Conservation (phyloP, 2,888 invertebrate species). For the Tipula vernalis region DNA sequence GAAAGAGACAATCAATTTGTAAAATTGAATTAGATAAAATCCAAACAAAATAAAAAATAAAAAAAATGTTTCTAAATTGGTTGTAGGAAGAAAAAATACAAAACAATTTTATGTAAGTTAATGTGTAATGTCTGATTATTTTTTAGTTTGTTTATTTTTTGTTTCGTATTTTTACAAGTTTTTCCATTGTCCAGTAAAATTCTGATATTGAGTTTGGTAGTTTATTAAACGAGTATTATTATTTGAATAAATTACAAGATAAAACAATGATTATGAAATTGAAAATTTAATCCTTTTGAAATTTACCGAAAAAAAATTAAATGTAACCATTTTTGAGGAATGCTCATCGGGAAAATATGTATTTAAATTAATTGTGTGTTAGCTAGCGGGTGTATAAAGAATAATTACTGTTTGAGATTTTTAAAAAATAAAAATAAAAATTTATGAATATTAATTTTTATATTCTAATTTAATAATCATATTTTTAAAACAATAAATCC, state of each 20-base stretch:
- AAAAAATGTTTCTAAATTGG: not conserved
- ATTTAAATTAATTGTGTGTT: too few species aligned
- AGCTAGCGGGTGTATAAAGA: too few species aligned
- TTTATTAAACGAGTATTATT: not conserved
- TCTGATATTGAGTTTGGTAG: not conserved
- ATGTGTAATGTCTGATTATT: not conserved
- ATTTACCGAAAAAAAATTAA: not conserved
- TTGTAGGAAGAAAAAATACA: not conserved
- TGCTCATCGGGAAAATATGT: too few species aligned
- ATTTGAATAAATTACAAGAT: not conserved
- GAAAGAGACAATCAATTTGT: not conserved
- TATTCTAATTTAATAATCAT: not conserved
- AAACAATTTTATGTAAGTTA: not conserved
- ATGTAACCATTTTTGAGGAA: too few species aligned
- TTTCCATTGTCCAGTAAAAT: not conserved
- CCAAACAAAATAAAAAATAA: not conserved
- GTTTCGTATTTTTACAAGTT: not conserved
- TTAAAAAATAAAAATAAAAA: not conserved
- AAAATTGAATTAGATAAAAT: not conserved
- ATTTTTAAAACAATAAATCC: not conserved
- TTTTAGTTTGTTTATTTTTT: not conserved
- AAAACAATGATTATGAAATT: not conserved
- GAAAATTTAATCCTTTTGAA: not conserved
- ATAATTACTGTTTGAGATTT: not conserved
- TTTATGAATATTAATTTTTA: not conserved